Percentiles rank a stretch among this genome's conserved stretches.
Conservation (phyloP, 2,888 invertebrate species). For the Drosophila anomalata region DNA sequence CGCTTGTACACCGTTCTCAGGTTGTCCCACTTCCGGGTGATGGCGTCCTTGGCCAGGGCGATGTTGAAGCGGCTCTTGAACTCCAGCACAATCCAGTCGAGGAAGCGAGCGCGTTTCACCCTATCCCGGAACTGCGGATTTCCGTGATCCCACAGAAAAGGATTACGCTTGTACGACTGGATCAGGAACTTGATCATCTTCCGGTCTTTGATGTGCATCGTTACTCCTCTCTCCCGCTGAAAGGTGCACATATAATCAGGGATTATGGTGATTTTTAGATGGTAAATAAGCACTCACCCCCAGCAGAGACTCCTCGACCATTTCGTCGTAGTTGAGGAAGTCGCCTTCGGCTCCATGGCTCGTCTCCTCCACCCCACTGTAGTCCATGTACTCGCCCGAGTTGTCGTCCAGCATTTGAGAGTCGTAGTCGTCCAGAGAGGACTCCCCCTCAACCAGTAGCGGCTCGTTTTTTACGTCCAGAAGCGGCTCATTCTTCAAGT, state of each 20-base stretch:
- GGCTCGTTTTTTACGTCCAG: slow-evolving; percentile 55
- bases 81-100: slow-evolving; percentile 79
- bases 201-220: slow-evolving; percentile 81
- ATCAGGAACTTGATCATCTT: slow-evolving; percentile 82
- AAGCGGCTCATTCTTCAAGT: slow-evolving; percentile 58
- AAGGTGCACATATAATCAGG: not conserved
- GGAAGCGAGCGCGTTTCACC: slow-evolving; percentile 76
- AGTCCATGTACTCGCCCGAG: slow-evolving; percentile 64
- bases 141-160: slow-evolving; percentile 81
- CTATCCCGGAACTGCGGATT: slow-evolving; percentile 81
- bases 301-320: slow-evolving; percentile 79
- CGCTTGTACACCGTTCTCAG: slow-evolving; percentile 81
- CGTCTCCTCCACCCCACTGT: slow-evolving; percentile 46
- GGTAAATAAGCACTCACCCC: slow-evolving; percentile 60
- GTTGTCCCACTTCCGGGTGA: slow-evolving; percentile 81
- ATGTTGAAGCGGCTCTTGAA: slow-evolving; percentile 80
- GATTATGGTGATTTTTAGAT: not conserved
- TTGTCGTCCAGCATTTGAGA: slow-evolving; percentile 57
- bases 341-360: slow-evolving; percentile 54
- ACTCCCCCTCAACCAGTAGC: slow-evolving; percentile 54
- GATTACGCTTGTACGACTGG: slow-evolving; percentile 80
- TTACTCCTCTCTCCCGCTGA: slow-evolving; percentile 68
- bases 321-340: slow-evolving; percentile 78
- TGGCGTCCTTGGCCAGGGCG: slow-evolving; percentile 77
- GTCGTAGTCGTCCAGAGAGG: slow-evolving; percentile 64